phyloP scores from a whole-genome alignment of 2,888 invertebrate genomes.

The Hyppa rectilinea region DNA sequence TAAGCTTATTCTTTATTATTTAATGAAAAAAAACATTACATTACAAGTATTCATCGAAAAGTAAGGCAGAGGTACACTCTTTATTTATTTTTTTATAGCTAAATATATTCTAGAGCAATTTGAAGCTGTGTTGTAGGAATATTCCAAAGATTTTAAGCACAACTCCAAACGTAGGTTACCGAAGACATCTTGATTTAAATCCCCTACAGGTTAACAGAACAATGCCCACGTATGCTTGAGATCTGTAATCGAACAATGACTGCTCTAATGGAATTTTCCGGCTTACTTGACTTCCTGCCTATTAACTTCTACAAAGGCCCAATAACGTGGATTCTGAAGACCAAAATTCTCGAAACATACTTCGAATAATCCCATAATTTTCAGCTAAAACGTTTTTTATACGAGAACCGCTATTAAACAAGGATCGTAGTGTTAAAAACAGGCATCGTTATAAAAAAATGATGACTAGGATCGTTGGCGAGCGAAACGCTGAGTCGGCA shows the following conservation, averaged over 20 bases:
- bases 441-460: conserved; percentile 65
- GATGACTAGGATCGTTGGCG: conserved; percentile 57
- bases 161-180: not conserved
- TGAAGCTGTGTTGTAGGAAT: not conserved
- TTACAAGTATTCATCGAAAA: too few species aligned
- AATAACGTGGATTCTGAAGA: conserved; percentile 47
- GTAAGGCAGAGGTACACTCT: too few species aligned
- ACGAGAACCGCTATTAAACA: conserved; percentile 59
- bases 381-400: conserved; percentile 61
- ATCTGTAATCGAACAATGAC: conserved; percentile 51
- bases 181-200: not conserved
- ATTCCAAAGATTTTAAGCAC: not conserved
- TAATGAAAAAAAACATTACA: too few species aligned
- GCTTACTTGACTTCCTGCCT: conserved; percentile 41
- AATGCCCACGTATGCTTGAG: conserved; percentile 34
- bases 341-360: conserved; percentile 35
- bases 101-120: not conserved
- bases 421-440: conserved; percentile 59
- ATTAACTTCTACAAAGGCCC: conserved; percentile 56
- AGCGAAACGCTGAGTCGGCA: conserved; percentile 60
- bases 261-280: conserved; percentile 50
- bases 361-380: conserved; percentile 59
- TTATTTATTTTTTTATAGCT: conserved; percentile 1
- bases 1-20: not conserved
- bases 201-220: conserved; percentile 8